Conservation (phyloP, 2,113 vertebrate genomes). For the Passer domesticus region DNA sequence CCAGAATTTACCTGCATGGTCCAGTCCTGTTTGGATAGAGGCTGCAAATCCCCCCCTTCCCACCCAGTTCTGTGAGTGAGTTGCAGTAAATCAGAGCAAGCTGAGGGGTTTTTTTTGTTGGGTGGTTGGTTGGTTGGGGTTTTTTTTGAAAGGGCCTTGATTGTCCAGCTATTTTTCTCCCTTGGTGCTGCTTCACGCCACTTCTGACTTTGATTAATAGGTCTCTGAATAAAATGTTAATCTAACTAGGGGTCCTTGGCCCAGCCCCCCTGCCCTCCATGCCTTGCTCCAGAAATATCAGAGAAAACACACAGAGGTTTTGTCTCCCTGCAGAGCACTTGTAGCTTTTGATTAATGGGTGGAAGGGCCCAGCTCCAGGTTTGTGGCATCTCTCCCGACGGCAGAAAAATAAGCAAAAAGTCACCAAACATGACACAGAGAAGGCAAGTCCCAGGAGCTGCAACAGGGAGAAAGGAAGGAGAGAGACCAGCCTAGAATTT, state of each 20-base stretch:
- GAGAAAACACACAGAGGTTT: slow-evolving; percentile 71
- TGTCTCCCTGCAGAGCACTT: slow-evolving; percentile 73
- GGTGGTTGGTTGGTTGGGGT: not conserved
- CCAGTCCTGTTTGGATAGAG: slow-evolving; percentile 22
- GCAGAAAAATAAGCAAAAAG: slow-evolving; percentile 81
- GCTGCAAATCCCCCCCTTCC: not conserved
- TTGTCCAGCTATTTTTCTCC: slow-evolving; percentile 55
- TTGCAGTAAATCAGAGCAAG: slow-evolving; percentile 42
- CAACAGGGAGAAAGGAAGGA: slow-evolving; percentile 1
- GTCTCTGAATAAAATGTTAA: slow-evolving; percentile 76
- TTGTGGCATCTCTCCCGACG: slow-evolving; percentile 70
- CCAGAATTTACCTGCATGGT: slow-evolving; percentile 58
- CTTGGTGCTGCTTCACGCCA: slow-evolving; percentile 57
- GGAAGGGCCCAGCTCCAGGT: slow-evolving; percentile 59
- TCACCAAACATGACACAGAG: slow-evolving; percentile 68
- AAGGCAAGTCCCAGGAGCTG: slow-evolving; percentile 40
- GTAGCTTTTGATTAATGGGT: slow-evolving; percentile 81
- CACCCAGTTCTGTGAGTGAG: not conserved
- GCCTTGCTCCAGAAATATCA: slow-evolving; percentile 58
- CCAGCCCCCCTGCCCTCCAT: slow-evolving; percentile 8
- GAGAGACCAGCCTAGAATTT: not conserved
- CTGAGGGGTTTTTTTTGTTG: not conserved
- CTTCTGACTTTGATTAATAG: slow-evolving; percentile 82
- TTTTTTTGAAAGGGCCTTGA: not conserved
- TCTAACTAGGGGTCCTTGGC: slow-evolving; percentile 56